These are phyloP conservation scores for Ethmia dodecea DNA, from an alignment of 2,888 invertebrate species.

Conservation along the genomic window DNA sequence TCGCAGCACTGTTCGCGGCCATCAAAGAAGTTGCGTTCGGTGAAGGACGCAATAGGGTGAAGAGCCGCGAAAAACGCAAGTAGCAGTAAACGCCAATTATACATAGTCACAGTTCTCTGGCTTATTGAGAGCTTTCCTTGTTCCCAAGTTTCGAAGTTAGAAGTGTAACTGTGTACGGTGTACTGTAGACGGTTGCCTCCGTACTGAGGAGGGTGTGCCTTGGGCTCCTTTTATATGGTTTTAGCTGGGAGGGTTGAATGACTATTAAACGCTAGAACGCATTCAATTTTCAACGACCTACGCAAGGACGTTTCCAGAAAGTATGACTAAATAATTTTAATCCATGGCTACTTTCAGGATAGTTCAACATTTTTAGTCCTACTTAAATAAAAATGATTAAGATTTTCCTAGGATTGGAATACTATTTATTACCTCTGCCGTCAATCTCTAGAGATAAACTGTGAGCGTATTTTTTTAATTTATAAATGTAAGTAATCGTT, in stretches of 20 bases:
- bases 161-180: too few species aligned
- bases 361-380: not conserved
- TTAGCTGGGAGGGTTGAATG: constrained; percentile 39
- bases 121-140: constrained; percentile 29
- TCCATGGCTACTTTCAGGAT: constrained; percentile 17
- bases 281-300: constrained; percentile 66
- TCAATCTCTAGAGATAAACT: too few species aligned
- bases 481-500: too few species aligned
- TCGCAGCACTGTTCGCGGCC: constrained; percentile 55
- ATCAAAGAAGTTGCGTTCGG: constrained; percentile 55
- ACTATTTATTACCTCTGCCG: too few species aligned
- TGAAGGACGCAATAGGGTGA: constrained; percentile 51
- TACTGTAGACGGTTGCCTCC: constrained; percentile 48
- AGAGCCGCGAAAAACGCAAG: constrained; percentile 59
- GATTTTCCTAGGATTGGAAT: too few species aligned
- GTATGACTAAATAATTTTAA: constrained; percentile 24
- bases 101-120: constrained; percentile 64
- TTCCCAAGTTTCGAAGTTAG: constrained; percentile 33
- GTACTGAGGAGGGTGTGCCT: constrained; percentile 40
- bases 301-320: constrained; percentile 26
- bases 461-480: too few species aligned
- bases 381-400: too few species aligned
- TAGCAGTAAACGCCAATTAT: constrained; percentile 68
- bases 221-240: constrained; percentile 48
- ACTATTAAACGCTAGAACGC: constrained; percentile 67